phyloP scores from a whole-genome alignment of 1,140 invertebrate genomes.

The Bicyclus anynana region DNA sequence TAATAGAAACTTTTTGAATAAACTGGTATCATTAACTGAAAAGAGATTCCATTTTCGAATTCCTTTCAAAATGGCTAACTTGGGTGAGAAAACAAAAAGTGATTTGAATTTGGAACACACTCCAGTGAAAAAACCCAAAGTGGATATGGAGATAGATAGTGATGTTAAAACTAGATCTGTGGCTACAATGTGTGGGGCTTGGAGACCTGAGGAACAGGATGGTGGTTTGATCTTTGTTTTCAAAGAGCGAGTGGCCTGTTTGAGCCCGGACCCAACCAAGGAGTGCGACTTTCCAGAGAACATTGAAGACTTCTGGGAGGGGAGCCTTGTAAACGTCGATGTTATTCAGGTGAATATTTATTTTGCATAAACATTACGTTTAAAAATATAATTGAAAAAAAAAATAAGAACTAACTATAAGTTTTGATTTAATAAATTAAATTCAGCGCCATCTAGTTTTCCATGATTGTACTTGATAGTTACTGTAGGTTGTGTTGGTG shows the following conservation, averaged over 20 bases:
- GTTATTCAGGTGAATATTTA: slow-evolving; percentile 46
- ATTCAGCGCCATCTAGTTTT: neutral
- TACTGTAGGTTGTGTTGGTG: too few species aligned
- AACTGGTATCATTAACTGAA: slow-evolving; percentile 1
- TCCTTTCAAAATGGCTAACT: slow-evolving; percentile 36
- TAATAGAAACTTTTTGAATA: slow-evolving; percentile 6
- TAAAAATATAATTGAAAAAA: neutral
- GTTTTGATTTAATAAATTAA: neutral
- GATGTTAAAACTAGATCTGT: slow-evolving; percentile 50
- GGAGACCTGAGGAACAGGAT: slow-evolving; percentile 70
- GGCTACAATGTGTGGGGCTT: slow-evolving; percentile 73
- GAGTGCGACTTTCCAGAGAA: slow-evolving; percentile 67
- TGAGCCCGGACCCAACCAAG: slow-evolving; percentile 63
- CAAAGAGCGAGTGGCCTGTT: slow-evolving; percentile 44
- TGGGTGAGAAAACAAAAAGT: slow-evolving; percentile 35
- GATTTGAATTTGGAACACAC: slow-evolving; percentile 35
- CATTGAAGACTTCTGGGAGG: slow-evolving; percentile 71
- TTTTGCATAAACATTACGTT: neutral
- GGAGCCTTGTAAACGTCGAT: slow-evolving; percentile 31
- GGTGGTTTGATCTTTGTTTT: slow-evolving; percentile 69
- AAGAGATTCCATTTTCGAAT: slow-evolving; percentile 15
- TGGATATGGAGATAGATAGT: slow-evolving; percentile 22
- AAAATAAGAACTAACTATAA: neutral
- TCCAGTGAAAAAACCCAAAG: slow-evolving; percentile 56
- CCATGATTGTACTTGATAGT: neutral